Evolutionary conservation across 2,113 vertebrate genomes (phyloP).

Genomic region (Argyrosomus japonicus): DNA sequence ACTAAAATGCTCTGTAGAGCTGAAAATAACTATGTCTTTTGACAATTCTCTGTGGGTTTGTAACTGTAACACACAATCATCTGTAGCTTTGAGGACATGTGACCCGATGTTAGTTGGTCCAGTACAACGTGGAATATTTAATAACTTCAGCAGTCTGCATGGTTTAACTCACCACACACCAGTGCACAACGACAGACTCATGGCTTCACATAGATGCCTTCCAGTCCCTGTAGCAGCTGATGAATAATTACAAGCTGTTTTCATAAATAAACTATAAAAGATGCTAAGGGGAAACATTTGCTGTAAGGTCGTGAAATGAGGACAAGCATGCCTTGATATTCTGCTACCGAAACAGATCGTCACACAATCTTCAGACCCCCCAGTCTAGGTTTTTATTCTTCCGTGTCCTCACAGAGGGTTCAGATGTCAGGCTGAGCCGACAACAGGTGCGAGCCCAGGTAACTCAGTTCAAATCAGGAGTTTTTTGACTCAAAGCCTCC

Average conservation of each 20-base stretch:
- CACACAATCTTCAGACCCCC: background rate
- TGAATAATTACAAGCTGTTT: slow-evolving; percentile 62
- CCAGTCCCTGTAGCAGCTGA: slow-evolving; percentile 42
- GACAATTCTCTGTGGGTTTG: background rate
- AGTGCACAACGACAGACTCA: background rate
- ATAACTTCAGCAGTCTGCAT: background rate
- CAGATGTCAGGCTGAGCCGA: background rate
- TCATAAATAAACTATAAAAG: slow-evolving; percentile 61
- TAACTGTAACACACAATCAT: background rate
- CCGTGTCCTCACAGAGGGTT: slow-evolving; percentile 7
- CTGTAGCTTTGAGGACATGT: background rate
- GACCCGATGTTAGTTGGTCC: background rate
- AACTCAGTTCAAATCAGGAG: background rate
- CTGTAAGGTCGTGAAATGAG: slow-evolving; percentile 54
- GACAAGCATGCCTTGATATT: slow-evolving; percentile 28
- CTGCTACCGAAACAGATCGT: slow-evolving; percentile 16
- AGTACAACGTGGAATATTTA: background rate
- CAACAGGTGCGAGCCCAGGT: slow-evolving; percentile 9
- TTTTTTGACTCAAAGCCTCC: background rate
- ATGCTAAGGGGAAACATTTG: slow-evolving; percentile 42
- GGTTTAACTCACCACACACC: background rate
- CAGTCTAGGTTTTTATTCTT: background rate
- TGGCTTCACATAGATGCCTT: slow-evolving; percentile 18
- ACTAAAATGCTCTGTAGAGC: background rate
- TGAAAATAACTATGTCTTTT: background rate